These are phyloP conservation scores for Pseudochaenichthys georgianus DNA, from an alignment of 2,797 vertebrate species.

Conservation along the genomic window DNA sequence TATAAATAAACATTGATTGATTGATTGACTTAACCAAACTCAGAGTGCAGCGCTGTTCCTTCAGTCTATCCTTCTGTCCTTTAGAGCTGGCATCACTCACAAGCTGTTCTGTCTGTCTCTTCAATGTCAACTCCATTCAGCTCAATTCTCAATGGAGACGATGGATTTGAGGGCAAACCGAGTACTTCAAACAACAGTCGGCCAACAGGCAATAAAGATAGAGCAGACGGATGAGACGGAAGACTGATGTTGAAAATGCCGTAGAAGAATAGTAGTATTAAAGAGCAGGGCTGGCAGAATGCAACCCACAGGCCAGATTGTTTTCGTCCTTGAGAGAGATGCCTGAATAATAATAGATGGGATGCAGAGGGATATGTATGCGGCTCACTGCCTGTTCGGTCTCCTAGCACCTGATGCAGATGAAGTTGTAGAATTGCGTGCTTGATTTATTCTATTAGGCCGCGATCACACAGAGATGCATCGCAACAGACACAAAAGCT, in stretches of 20 bases:
- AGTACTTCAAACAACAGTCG: constrained; percentile 60
- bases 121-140: constrained; percentile 60
- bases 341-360: constrained; percentile 26
- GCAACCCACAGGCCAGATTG: constrained; percentile 22
- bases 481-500: too few species aligned
- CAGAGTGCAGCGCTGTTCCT: constrained; percentile 2
- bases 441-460: not conserved
- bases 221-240: constrained; percentile 27
- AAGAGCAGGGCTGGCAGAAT: constrained; percentile 29
- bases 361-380: constrained; percentile 11
- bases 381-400: not conserved
- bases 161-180: constrained; percentile 59
- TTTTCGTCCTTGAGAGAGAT: constrained; percentile 55
- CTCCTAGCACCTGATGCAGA: not conserved
- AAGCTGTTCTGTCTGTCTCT: constrained; percentile 42
- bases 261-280: constrained; percentile 23
- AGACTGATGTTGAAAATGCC: constrained; percentile 40
- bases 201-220: constrained; percentile 42
- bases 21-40: constrained; percentile 28
- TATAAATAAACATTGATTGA: too few species aligned
- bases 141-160: constrained; percentile 54
- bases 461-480: too few species aligned
- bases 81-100: constrained; percentile 25
- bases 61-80: constrained; percentile 28
- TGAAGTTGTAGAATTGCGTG: not conserved